Conservation (phyloP, 2,797 vertebrate genomes). For the Lepidocolaptes lacrymiger region DNA sequence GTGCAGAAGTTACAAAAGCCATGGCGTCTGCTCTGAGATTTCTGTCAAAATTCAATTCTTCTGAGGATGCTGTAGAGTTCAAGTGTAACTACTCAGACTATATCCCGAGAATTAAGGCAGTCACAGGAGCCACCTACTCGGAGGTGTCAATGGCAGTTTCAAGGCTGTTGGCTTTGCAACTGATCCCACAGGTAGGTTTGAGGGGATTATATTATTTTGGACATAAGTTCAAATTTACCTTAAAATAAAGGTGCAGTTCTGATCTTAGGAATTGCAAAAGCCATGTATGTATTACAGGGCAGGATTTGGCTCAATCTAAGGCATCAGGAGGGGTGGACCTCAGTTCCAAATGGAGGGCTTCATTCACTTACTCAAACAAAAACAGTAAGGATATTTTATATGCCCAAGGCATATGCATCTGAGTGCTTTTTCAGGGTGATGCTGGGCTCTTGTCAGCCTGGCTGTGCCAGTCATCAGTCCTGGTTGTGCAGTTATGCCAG, state of each 20-base stretch:
- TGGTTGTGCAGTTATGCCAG: neutral
- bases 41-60: slow-evolving; percentile 71
- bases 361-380: neutral
- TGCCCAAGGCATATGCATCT: rapidly evolving
- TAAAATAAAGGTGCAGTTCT: neutral
- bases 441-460: neutral
- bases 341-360: neutral
- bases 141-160: slow-evolving; percentile 87
- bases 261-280: neutral
- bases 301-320: neutral
- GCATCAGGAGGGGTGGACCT: neutral
- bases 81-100: slow-evolving; percentile 75
- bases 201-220: neutral
- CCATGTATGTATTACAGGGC: neutral
- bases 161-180: slow-evolving; percentile 82
- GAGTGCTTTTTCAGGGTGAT: neutral
- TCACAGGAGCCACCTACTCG: slow-evolving; percentile 82
- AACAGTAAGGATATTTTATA: neutral
- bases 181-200: slow-evolving; percentile 85
- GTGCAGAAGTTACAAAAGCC: slow-evolving; percentile 84
- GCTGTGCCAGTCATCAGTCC: neutral
- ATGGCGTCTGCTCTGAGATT: slow-evolving; percentile 80
- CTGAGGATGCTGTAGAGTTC: slow-evolving; percentile 61
- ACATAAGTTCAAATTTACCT: neutral
- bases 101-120: slow-evolving; percentile 75